Conservation (phyloP, 2,888 invertebrate genomes). For the Neria commutata region DNA sequence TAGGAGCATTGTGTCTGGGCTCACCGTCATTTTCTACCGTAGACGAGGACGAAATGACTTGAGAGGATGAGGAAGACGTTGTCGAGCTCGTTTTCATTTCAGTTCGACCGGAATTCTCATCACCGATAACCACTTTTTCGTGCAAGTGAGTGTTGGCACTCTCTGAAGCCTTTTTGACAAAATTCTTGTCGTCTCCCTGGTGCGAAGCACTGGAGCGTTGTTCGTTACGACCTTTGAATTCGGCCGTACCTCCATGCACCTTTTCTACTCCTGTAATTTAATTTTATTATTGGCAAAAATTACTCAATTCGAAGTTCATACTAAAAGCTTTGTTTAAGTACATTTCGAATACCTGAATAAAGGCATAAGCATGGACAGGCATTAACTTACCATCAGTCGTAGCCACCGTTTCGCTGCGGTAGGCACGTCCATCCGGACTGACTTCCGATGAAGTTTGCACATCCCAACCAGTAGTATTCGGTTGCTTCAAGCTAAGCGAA, state of each 20-base stretch:
- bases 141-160: slow-evolving; percentile 63
- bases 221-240: slow-evolving; percentile 70
- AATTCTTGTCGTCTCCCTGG: slow-evolving; percentile 66
- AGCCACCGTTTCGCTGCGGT: slow-evolving; percentile 67
- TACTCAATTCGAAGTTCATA: too few species aligned
- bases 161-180: slow-evolving; percentile 62
- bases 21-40: slow-evolving; percentile 45
- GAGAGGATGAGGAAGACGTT: slow-evolving; percentile 54
- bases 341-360: too few species aligned
- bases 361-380: background rate
- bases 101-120: slow-evolving; percentile 62
- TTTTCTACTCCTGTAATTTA: slow-evolving; percentile 65
- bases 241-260: slow-evolving; percentile 70
- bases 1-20: slow-evolving; percentile 31
- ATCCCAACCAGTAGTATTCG: slow-evolving; percentile 70
- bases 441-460: slow-evolving; percentile 69
- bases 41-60: slow-evolving; percentile 52
- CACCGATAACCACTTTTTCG: slow-evolving; percentile 64
- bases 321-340: too few species aligned
- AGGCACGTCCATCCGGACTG: slow-evolving; percentile 70
- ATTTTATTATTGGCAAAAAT: background rate
- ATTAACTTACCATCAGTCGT: slow-evolving; percentile 66
- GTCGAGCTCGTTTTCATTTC: slow-evolving; percentile 59
- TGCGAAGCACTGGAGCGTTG: slow-evolving; percentile 66
- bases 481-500: slow-evolving; percentile 52